Percentiles rank a stretch among this genome's conserved stretches.
Conservation (phyloP, 2,113 vertebrate species). For the Perca fluviatilis region DNA sequence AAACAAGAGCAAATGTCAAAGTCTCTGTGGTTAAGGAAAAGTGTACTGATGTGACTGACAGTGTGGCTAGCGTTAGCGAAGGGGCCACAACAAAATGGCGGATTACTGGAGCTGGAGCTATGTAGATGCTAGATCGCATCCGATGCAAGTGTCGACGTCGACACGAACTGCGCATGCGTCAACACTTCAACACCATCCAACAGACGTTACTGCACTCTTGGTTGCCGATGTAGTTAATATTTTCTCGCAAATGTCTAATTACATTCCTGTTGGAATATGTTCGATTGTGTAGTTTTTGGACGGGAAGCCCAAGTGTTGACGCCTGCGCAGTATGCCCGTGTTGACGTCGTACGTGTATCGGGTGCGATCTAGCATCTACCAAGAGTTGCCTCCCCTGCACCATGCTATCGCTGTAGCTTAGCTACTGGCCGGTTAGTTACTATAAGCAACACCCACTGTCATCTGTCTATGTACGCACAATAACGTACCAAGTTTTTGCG, state of each 20-base stretch:
- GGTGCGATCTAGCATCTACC: slow-evolving; percentile 1
- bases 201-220: too few relatives aligned
- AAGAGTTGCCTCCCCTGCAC: slow-evolving; percentile 72
- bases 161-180: too few relatives aligned
- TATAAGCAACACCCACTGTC: background rate
- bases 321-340: too few relatives aligned
- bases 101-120: slow-evolving; percentile 76
- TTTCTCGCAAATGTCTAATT: too few relatives aligned
- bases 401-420: slow-evolving; percentile 36
- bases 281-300: too few relatives aligned
- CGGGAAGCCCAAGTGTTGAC: too few relatives aligned
- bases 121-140: slow-evolving; percentile 8
- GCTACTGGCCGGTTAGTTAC: background rate
- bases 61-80: slow-evolving; percentile 60
- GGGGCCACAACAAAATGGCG: slow-evolving; percentile 82
- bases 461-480: background rate
- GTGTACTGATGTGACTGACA: background rate
- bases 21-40: background rate
- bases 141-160: too few relatives aligned
- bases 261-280: too few relatives aligned
- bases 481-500: background rate
- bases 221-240: too few relatives aligned
- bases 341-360: too few relatives aligned
- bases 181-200: too few relatives aligned
- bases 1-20: fast-evolving